These are phyloP conservation scores for Coregonus clupeaformis DNA, from an alignment of 2,113 vertebrate genomes.

Conservation along the genomic window DNA sequence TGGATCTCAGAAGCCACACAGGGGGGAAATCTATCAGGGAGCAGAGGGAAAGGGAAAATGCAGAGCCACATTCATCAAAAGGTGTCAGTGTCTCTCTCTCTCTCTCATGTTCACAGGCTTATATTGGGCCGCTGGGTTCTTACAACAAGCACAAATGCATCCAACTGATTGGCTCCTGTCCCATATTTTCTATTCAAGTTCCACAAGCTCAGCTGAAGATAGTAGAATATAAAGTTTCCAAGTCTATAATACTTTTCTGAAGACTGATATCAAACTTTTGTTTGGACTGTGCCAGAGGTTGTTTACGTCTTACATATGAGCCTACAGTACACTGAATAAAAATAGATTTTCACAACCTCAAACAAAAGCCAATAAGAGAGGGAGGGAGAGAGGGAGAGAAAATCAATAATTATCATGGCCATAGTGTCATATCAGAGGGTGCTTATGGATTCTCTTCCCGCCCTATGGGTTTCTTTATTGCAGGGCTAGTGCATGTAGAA, in stretches of 20 bases:
- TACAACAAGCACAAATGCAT: no score
- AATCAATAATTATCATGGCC: slow-evolving; percentile 56
- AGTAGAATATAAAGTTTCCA: background rate
- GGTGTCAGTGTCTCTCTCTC: slow-evolving; percentile 3
- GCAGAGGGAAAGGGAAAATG: background rate
- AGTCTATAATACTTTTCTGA: background rate
- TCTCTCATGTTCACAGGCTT: background rate
- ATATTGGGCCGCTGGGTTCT: no score
- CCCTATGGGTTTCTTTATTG: slow-evolving; percentile 50
- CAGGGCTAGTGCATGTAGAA: slow-evolving; percentile 38
- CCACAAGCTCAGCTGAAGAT: no score
- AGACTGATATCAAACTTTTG: background rate
- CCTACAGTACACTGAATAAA: background rate
- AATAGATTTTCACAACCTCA: slow-evolving; percentile 12
- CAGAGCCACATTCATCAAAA: slow-evolving; percentile 14
- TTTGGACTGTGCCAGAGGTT: background rate
- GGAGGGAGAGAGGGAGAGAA: slow-evolving; percentile 15
- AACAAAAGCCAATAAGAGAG: slow-evolving; percentile 26
- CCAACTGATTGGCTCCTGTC: no score
- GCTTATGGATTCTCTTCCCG: slow-evolving; percentile 38
- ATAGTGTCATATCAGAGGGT: slow-evolving; percentile 38
- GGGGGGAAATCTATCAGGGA: slow-evolving; percentile 22
- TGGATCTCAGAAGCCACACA: slow-evolving; percentile 21
- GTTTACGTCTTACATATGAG: background rate
- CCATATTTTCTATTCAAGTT: no score